phyloP scores from a whole-genome alignment of 2,797 vertebrate species.

The Siniperca obscura region DNA sequence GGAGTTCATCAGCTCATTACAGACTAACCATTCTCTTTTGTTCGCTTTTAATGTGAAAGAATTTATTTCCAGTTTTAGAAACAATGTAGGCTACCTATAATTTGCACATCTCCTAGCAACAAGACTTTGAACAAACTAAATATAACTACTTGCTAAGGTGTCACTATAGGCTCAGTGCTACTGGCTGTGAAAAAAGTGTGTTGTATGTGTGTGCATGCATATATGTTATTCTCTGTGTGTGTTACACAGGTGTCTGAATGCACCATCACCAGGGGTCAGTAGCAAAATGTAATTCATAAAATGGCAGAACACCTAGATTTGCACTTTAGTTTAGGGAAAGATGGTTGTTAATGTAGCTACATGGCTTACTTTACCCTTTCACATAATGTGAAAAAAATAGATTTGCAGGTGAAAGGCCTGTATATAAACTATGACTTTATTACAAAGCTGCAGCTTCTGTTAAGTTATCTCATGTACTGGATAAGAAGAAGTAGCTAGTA shows the following conservation, averaged over 20 bases:
- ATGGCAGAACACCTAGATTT: background rate
- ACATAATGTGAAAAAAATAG: background rate
- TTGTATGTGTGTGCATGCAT: background rate
- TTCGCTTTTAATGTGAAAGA: slow-evolving; percentile 70
- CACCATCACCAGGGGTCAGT: background rate
- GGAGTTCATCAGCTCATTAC: slow-evolving; percentile 69
- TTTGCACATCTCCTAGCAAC: slow-evolving; percentile 87
- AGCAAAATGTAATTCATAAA: background rate
- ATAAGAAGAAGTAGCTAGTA: no score
- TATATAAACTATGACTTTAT: background rate
- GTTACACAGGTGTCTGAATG: background rate
- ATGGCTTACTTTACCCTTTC: background rate
- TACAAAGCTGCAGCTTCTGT: background rate
- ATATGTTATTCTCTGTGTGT: background rate
- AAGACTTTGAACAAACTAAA: slow-evolving; percentile 84
- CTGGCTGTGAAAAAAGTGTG: slow-evolving; percentile 27
- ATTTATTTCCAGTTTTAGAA: slow-evolving; percentile 74
- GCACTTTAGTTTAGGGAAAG: background rate
- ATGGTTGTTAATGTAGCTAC: background rate
- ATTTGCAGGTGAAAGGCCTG: background rate
- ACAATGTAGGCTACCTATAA: slow-evolving; percentile 76
- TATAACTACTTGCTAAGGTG: slow-evolving; percentile 80
- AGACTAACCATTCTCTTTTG: slow-evolving; percentile 68
- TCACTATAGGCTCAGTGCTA: slow-evolving; percentile 57
- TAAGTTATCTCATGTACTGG: no score